These are phyloP conservation scores for Pongo abelii DNA, from an alignment of 2,113 vertebrate species.

Conservation along the genomic window DNA sequence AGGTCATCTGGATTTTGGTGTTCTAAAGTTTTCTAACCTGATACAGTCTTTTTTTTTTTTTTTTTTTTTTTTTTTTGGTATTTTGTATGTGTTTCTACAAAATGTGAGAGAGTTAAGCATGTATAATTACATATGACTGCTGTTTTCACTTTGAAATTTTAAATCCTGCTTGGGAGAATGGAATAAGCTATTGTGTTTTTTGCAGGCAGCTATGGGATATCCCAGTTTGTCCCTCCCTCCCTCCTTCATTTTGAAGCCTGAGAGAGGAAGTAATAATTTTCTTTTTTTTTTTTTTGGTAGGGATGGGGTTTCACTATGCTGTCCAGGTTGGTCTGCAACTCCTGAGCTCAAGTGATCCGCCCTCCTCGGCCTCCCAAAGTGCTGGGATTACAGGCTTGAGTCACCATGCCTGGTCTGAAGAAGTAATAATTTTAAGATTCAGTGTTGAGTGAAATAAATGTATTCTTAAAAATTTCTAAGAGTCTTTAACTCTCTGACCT, in stretches of 20 bases:
- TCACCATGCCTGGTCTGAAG: too few species aligned
- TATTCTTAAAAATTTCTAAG: not conserved
- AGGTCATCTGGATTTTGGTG: not conserved
- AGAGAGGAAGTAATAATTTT: not conserved
- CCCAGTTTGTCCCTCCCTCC: not conserved
- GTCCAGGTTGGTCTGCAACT: too few species aligned
- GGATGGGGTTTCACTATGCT: too few species aligned
- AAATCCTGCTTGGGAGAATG: not conserved
- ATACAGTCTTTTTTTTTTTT: not conserved
- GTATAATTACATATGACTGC: not conserved
- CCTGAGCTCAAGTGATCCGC: too few species aligned
- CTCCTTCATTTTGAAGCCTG: conserved; percentile 7
- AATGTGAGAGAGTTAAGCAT: not conserved
- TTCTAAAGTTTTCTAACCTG: conserved; percentile 19
- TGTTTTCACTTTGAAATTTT: conserved; percentile 52
- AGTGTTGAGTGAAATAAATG: conserved; percentile 23
- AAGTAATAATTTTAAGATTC: not conserved
- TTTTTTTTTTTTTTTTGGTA: too few species aligned
- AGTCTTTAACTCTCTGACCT: not conserved
- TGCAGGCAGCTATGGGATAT: not conserved
- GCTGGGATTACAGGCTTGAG: too few species aligned
- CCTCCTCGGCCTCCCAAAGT: too few species aligned
- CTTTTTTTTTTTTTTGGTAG: too few species aligned
- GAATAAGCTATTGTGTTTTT: not conserved
- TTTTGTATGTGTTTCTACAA: conserved; percentile 44